These are phyloP conservation scores for Heliocidaris erythrogramma DNA, from an alignment of 35 echinoderm and acorn worm species.

Conservation along the genomic window DNA sequence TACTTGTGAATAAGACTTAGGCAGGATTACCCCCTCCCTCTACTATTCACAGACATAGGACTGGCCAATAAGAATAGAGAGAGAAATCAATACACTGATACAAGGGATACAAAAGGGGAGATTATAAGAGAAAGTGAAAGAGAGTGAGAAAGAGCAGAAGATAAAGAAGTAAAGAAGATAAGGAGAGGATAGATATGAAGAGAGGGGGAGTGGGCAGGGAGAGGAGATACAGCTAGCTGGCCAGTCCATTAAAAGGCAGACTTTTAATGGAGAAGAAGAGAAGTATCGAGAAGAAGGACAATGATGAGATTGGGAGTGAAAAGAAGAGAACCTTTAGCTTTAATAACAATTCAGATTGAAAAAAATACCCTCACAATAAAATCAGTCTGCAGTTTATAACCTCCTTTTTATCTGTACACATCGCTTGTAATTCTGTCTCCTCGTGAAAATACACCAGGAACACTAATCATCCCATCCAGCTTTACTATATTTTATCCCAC, in stretches of 20 bases:
- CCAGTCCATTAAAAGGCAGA: no score
- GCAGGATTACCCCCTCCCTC: constrained; percentile 12
- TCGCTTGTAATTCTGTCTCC: background rate
- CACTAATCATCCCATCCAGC: background rate
- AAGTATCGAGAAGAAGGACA: no score
- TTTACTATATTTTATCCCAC: background rate
- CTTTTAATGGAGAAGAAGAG: no score
- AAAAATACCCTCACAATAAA: no score
- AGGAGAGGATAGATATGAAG: background rate
- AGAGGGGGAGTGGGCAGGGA: no score
- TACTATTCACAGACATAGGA: background rate
- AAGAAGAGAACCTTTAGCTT: no score
- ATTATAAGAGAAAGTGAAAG: background rate
- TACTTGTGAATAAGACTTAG: background rate
- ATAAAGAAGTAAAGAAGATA: background rate
- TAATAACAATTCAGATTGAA: no score
- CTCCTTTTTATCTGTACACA: background rate
- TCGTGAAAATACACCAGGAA: background rate
- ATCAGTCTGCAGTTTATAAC: no score
- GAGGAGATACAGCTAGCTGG: no score
- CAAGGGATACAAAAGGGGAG: background rate
- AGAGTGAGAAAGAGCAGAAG: background rate
- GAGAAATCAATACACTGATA: background rate
- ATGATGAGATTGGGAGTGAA: no score
- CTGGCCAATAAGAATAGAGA: background rate